Evolutionary conservation across 1,140 invertebrate genomes (phyloP).

Genomic region (Cheumatopsyche charites): DNA sequence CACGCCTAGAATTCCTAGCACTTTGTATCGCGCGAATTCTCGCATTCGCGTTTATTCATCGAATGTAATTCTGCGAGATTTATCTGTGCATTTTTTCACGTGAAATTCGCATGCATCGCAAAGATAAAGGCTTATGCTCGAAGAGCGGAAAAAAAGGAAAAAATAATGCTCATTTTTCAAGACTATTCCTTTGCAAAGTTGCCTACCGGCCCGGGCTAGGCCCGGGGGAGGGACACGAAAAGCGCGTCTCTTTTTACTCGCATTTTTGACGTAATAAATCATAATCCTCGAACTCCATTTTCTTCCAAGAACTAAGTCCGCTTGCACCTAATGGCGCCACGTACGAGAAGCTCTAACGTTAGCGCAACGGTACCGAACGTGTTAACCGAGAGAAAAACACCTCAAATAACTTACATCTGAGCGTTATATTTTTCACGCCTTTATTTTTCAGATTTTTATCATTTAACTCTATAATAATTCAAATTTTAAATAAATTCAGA

Average conservation of each 20-base stretch:
- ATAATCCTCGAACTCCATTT: conserved; percentile 36
- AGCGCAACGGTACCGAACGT: conserved; percentile 2
- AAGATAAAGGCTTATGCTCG: conserved; percentile 34
- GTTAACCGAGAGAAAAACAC: conserved; percentile 5
- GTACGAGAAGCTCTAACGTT: conserved; percentile 1
- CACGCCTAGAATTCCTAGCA: neutral
- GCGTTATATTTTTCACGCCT: too few species aligned
- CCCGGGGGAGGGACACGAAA: neutral
- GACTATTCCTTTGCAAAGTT: conserved; percentile 32
- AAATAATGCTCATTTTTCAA: conserved; percentile 40
- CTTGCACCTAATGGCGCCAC: conserved; percentile 20
- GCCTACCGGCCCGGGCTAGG: conserved; percentile 1
- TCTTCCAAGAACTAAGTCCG: conserved; percentile 13
- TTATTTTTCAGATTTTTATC: too few species aligned
- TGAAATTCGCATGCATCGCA: conserved; percentile 35
- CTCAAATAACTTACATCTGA: too few species aligned
- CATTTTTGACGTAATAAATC: conserved; percentile 28
- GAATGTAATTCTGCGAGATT: conserved; percentile 29
- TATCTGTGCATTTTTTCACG: conserved; percentile 36
- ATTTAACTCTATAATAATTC: too few species aligned
- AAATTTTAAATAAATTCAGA: too few species aligned
- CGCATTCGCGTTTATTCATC: neutral
- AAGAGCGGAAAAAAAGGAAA: conserved; percentile 26
- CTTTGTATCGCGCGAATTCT: neutral
- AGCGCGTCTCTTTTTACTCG: neutral